Base-by-base conservation (phyloP, 1,140 invertebrate species). In the Aphelenchoides besseyi region DNA sequence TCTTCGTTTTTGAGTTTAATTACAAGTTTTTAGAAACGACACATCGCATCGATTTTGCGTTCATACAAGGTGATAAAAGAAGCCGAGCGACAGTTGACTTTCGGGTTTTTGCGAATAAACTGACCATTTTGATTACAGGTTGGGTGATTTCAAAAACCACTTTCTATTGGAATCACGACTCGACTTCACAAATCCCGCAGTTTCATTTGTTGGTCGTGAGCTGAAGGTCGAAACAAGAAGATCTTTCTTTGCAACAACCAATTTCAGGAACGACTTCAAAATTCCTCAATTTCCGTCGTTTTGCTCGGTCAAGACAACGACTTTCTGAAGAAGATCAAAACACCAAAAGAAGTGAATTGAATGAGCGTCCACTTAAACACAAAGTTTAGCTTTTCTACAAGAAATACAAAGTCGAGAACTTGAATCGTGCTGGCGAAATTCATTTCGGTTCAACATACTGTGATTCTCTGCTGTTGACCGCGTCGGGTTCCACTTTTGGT, bases 391-490 rank as follows among this genome's bases (percentile, higher is more conserved):
- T n/a, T 16, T 30, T n/a, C 59, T n/a, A n/a, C n/a, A 2, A 1
- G 2, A 30, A 61, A 30, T 61, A 18, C 59, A 61, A n/a, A 29
- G 16, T 30, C 26, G 16, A n/a, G 1, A 30, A 30, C 16, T 26
- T 61, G 1, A 61, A 30, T 2, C 59, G 59, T n/a, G 30, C 59
- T 16, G n/a, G 30, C n/a, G 59, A 61, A 2, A 1, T 61, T 16
- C 33, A 18, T 2, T 61, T 61, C 2, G 59, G 59, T 26, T 52
- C 59, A n/a, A 36, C n/a, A 2, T 29, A 29, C 2, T 61, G 59
- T 26, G 59, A 61, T 2, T 61, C 59, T n/a, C 59, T 61, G 0
- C 59, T 61, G 59, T n/a, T 61, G n/a, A 18, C 59, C n/a, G 59
- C 59, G 2, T 29, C 26, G 2, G 59, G 59, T 30, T 61, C 59